Base-by-base conservation (phyloP, 1,140 invertebrate species). In the Papilio polyxenes region DNA sequence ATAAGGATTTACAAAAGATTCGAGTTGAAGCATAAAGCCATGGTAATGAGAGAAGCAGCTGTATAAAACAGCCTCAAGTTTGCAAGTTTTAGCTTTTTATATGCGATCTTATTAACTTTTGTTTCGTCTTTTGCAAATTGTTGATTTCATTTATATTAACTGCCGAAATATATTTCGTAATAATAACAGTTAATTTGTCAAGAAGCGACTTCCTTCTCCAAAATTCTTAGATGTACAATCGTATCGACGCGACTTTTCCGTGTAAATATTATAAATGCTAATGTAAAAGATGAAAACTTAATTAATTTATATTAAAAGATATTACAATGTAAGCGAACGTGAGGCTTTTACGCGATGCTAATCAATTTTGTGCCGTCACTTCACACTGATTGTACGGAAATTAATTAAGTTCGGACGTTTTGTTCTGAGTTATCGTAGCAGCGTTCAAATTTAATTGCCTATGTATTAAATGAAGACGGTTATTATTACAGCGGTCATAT, bases 351-450 rank as follows among this genome's bases (percentile, higher is more conserved):
- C 56, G 56, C 31, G 53, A 79, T 44, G 76, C 53, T 79, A 62
- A 62, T 79, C 77, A 79, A 79, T 79, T 79, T 79, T 79, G 77
- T 7, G 56, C 77, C 40, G 53, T 79, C 77, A 79, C 23, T 79
- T 79, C 76, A 79, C 15, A 79, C 77, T 79, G 77, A 79, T 79
- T 79, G 56, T 79, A 79, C 37, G 53, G 37, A 62, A 59, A 79
- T 79, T 79, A 79, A 79, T 79, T 79, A 77, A 56, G 23, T 77
- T 77, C 11, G 75, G 23, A 49, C 75, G 49, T 53, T 77, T 48
- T 53, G 75, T 49, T 56, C 44, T 3, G 75, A 77, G 75, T 49
- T 53, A 37, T 56, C 75, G 17, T 51, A 11, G 75, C 53, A 49
- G 51, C 20, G 23, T 74, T 37, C 49, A 48, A 56, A 77, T 77